Evolutionary conservation across 64 coral and sea anemone species (phyloP).

Genomic region (Stylophora pistillata): DNA sequence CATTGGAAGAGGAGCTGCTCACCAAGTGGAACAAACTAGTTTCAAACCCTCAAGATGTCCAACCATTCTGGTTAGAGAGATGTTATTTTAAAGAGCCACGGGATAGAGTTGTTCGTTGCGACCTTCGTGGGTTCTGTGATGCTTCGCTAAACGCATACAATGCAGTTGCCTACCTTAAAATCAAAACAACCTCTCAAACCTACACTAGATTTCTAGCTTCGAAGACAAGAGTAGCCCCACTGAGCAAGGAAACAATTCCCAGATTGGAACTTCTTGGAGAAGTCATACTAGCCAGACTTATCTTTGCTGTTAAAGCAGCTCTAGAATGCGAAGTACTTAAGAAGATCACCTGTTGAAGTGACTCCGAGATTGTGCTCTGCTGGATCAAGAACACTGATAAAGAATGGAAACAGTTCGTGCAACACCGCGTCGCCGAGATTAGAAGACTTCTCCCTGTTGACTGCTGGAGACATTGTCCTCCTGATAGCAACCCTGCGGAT

Average conservation of each 20-base stretch:
- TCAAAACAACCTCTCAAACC: not conserved
- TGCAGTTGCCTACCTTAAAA: conserved; percentile 29
- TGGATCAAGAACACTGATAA: not conserved
- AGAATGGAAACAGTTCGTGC: conserved; percentile 31
- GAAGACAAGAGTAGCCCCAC: conserved; percentile 7
- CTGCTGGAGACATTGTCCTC: not conserved
- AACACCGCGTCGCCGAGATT: conserved; percentile 26
- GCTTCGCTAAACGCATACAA: conserved; percentile 27
- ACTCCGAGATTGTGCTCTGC: not conserved
- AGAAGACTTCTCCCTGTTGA: conserved; percentile 1
- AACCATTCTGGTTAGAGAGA: conserved; percentile 1
- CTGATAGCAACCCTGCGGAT: conserved; percentile 9
- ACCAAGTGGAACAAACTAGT: conserved; percentile 31
- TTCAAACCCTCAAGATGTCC: not conserved
- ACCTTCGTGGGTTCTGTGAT: conserved; percentile 49
- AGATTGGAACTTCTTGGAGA: conserved; percentile 21
- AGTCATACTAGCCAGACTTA: not conserved
- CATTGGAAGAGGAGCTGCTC: no score
- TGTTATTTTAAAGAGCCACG: conserved; percentile 11
- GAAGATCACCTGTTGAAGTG: conserved; percentile 6
- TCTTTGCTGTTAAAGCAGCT: not conserved
- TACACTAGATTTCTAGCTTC: conserved; percentile 16
- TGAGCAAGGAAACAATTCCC: not conserved
- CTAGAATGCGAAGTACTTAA: not conserved
- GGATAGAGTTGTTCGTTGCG: not conserved